A percentile compares a stretch with the other conserved stretches of the same genome.
These are phyloP conservation scores for Drosophila punjabiensis DNA, from an alignment of 1,140 invertebrate species.

Conservation along the genomic window DNA sequence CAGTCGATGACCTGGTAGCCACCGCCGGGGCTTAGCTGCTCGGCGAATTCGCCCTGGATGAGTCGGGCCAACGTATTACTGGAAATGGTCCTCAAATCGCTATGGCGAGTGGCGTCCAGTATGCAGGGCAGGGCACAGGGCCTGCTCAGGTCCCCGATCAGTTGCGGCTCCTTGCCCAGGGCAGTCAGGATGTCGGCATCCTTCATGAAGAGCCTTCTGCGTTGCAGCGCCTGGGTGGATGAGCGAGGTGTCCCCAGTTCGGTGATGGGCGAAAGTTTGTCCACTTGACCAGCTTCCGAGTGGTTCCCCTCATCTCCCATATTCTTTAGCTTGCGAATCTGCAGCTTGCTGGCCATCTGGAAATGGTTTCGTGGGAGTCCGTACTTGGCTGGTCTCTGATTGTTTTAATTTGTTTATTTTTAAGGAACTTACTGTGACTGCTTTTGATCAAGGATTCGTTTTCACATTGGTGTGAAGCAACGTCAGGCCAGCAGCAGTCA, in stretches of 20 bases:
- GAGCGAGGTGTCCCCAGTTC: neutral
- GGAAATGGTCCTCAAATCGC: conserved; percentile 94
- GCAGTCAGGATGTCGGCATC: conserved; percentile 69
- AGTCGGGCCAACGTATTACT: conserved; percentile 90
- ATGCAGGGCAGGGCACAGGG: conserved; percentile 92
- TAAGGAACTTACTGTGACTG: no score
- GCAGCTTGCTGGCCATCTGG: no score
- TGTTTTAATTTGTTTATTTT: no score
- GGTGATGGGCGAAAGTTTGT: no score
- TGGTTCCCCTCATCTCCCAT: no score
- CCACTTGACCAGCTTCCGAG: no score
- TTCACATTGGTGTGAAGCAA: no score
- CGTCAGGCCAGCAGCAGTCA: no score
- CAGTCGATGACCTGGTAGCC: conserved; percentile 91
- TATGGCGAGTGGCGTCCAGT: conserved; percentile 88
- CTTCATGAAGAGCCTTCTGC: conserved; percentile 62
- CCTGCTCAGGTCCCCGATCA: conserved; percentile 93
- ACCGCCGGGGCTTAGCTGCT: conserved; percentile 86
- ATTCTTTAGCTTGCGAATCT: no score
- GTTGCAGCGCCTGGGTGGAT: neutral
- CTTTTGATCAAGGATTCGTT: no score
- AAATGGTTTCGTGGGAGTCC: no score
- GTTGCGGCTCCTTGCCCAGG: conserved; percentile 87
- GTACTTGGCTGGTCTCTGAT: no score
- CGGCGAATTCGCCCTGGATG: conserved; percentile 88